phyloP scores from a whole-genome alignment of 2,113 vertebrate species.

The Stomatorhinus ivindoensis region DNA sequence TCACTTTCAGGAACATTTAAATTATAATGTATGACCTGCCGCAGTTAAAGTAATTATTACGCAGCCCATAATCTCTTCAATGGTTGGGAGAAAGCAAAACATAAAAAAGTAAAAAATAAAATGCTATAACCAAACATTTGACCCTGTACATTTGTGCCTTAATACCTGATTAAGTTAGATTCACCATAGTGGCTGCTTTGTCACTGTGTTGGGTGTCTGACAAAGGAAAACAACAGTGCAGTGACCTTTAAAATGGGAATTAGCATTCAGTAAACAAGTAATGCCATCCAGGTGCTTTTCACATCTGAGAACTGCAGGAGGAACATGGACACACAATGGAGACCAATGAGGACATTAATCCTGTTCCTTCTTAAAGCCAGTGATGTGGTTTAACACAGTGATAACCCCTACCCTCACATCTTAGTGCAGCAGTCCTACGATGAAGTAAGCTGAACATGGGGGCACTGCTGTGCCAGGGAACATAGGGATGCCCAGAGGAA shows the following conservation, averaged over 20 bases:
- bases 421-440: background rate
- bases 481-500: background rate
- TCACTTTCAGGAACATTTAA: background rate
- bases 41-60: background rate
- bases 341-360: background rate
- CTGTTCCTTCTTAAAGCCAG: background rate
- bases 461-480: background rate
- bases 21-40: background rate
- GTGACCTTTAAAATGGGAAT: background rate
- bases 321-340: background rate
- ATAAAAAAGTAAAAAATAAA: background rate
- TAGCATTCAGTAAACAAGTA: background rate
- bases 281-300: background rate
- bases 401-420: background rate
- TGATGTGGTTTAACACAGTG: background rate
- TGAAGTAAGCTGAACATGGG: background rate
- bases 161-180: background rate
- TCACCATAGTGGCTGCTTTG: background rate
- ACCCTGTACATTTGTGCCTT: background rate
- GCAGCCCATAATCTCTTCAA: background rate
- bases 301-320: background rate
- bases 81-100: background rate
- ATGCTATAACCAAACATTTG: background rate
- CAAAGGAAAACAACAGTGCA: background rate
- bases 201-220: background rate